Base-by-base conservation (phyloP, 1,140 invertebrate species). In the Leptinotarsa lineolata region DNA sequence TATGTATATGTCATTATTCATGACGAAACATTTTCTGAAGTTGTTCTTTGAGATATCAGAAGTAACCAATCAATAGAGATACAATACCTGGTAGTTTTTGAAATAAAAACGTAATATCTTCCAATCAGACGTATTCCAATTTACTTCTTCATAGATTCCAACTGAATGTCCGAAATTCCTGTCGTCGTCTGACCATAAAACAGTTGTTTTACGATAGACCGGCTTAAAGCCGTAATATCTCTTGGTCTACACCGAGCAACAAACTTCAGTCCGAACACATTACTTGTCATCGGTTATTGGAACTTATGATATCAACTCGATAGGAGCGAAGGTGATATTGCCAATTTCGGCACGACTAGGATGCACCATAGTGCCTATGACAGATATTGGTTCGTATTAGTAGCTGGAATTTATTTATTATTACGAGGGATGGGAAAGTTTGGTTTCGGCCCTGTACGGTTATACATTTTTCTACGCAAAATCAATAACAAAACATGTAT, bases 201-300 rank as follows among this genome's bases (percentile, higher is more conserved):
- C 58, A 46, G 21, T 61, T 63, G 48, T 59, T 71, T 71, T 71
- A 71, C 69, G 69, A 71, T 71, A 71, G 18, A 63, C 18, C 58
- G 69, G 69, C 69, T 71, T 71, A 63, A 63, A 71, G 69, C 13
- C 24, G 18, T 59, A 71, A 71, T 71, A 71, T 71, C 59, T 71
- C 69, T 71, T 71, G 60, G 24, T 71, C 58, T 60, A 71, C 61
- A 59, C 24, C 44, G 59, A 63, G 60, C 59, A 20, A 12, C 54
- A 30, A 70, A 71, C 20, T 71, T 46, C 69, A 24, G 58, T 63
- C 69, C 69, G 60, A 61, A 68, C n/a, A 71, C 69, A 71, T 71
- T 71, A 71, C 69, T 71, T 71, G 69, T 71, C 69, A 71, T 71
- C 59, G 60, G 69, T 71, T 71, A 71, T 71, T 71, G 69, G 54